phyloP scores from a whole-genome alignment of 2,797 vertebrate species.

The Acanthopagrus latus region DNA sequence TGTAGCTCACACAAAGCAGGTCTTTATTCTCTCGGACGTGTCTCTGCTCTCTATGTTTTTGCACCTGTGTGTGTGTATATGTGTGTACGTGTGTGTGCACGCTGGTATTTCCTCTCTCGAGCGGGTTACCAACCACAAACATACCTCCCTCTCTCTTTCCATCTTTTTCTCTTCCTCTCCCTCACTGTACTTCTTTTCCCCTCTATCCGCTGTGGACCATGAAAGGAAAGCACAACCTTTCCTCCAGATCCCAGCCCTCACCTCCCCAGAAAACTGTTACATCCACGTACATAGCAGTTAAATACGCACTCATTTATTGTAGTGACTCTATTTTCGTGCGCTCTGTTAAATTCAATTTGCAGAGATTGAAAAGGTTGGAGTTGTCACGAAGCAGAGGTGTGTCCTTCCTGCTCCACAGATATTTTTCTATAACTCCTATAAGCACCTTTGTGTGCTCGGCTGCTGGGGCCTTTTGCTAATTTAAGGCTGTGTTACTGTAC shows the following conservation, averaged over 20 bases:
- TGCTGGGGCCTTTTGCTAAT: neutral
- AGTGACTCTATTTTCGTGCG: constrained; percentile 22
- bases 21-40: constrained; percentile 83
- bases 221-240: constrained; percentile 82
- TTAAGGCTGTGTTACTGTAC: neutral
- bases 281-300: constrained; percentile 24
- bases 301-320: constrained; percentile 27
- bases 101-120: constrained; percentile 82
- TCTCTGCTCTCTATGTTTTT: constrained; percentile 83
- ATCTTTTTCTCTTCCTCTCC: constrained; percentile 74
- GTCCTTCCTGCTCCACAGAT: neutral
- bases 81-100: constrained; percentile 45
- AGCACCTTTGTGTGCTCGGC: neutral
- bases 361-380: constrained; percentile 30
- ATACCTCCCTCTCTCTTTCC: constrained; percentile 79
- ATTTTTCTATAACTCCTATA: constrained; percentile 28
- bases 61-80: constrained; percentile 82
- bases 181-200: constrained; percentile 67
- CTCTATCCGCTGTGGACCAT: constrained; percentile 59
- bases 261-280: constrained; percentile 40
- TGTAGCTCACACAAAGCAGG: constrained; percentile 81
- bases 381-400: constrained; percentile 29
- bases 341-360: constrained; percentile 24
- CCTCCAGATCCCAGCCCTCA: constrained; percentile 72
- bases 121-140: constrained; percentile 82